These are phyloP conservation scores for Torymus aiolomorphi DNA, from an alignment of 2,888 invertebrate species.

Conservation along the genomic window DNA sequence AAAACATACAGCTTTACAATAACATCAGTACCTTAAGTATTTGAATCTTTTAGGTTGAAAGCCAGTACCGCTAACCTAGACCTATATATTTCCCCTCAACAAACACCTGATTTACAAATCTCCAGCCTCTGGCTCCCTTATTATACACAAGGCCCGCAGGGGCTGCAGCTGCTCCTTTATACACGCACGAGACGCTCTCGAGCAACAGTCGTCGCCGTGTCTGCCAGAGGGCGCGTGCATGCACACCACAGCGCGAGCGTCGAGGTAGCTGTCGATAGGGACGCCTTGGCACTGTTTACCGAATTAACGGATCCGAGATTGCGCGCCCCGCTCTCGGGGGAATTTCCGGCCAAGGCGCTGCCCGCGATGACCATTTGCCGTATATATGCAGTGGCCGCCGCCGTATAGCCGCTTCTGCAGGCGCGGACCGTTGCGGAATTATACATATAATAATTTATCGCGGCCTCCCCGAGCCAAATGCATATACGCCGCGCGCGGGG, in stretches of 20 bases:
- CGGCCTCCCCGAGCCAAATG: too few relatives aligned
- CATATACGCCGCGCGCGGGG: too few relatives aligned
- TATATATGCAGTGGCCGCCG: not conserved
- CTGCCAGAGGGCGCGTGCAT: not conserved
- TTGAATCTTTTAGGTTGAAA: too few relatives aligned
- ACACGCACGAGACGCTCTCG: not conserved
- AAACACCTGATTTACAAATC: not conserved
- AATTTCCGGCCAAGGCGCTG: conserved; percentile 35
- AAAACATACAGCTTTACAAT: too few relatives aligned
- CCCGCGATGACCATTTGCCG: conserved; percentile 40
- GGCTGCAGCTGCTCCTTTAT: too few relatives aligned
- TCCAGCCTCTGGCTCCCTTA: not conserved
- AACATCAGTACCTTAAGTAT: too few relatives aligned
- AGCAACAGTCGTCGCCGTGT: not conserved
- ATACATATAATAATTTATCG: too few relatives aligned
- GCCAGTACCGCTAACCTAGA: too few relatives aligned
- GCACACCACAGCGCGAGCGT: too few relatives aligned
- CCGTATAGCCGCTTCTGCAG: too few relatives aligned
- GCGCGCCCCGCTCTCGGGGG: conserved; percentile 50
- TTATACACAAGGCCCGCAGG: too few relatives aligned
- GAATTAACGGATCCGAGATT: conserved; percentile 61
- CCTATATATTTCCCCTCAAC: too few relatives aligned
- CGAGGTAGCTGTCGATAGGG: conserved; percentile 14
- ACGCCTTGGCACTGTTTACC: conserved; percentile 51
- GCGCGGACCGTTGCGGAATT: not conserved